Conservation (phyloP, 2,113 vertebrate species). For the Tichodroma muraria region DNA sequence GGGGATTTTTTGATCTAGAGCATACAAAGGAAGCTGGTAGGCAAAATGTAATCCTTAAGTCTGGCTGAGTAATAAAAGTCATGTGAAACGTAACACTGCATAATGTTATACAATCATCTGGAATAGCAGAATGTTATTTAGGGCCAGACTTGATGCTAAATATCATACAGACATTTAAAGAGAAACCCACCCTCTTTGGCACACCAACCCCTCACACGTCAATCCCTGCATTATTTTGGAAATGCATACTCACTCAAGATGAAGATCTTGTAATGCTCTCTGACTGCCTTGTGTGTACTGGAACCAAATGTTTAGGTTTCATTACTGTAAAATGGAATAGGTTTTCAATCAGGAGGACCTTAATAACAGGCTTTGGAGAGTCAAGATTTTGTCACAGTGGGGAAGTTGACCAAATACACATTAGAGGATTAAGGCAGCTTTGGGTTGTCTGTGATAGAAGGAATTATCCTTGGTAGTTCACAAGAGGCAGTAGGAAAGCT, state of each 20-base stretch:
- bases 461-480: not conserved
- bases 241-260: not conserved
- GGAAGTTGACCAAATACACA: not conserved
- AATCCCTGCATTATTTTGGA: conserved; percentile 14
- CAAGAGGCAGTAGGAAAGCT: conserved; percentile 21
- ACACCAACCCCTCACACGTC: not conserved
- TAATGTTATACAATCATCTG: conserved; percentile 14
- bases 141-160: conserved; percentile 28
- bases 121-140: conserved; percentile 24
- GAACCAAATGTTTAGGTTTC: not conserved
- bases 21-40: not conserved
- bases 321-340: not conserved
- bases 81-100: conserved; percentile 1
- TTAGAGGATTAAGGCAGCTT: conserved; percentile 28
- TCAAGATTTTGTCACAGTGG: conserved; percentile 25
- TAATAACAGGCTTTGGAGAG: conserved; percentile 1
- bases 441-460: conserved; percentile 18
- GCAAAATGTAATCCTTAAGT: not conserved
- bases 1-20: conserved; percentile 4
- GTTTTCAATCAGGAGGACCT: not conserved
- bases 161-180: conserved; percentile 19
- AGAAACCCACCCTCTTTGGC: conserved; percentile 30
- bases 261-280: not conserved
- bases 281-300: not conserved
- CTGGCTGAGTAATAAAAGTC: conserved; percentile 34